phyloP scores from a whole-genome alignment of 2,888 invertebrate genomes.

The Dexiosoma caninum region DNA sequence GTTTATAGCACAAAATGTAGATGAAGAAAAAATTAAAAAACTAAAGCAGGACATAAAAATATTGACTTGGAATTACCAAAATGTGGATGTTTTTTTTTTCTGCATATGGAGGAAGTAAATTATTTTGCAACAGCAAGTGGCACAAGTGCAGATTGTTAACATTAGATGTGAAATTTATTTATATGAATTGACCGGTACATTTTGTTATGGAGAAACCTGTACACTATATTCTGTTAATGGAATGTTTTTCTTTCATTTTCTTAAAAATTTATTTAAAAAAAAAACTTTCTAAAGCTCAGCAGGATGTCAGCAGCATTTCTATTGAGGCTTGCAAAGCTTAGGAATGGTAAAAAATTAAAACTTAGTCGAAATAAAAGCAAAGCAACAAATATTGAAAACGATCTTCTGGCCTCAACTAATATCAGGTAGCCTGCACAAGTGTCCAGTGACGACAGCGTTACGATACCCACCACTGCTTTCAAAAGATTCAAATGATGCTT shows the following conservation, averaged over 20 bases:
- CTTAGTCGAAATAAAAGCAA: background rate
- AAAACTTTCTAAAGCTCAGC: conserved; percentile 53
- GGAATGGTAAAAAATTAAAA: background rate
- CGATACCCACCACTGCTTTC: conserved; percentile 59
- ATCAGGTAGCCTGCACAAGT: conserved; percentile 73
- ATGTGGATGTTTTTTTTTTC: background rate
- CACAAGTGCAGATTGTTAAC: conserved; percentile 75
- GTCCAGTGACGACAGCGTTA: conserved; percentile 71
- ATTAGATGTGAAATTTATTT: conserved; percentile 75
- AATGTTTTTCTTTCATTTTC: conserved; percentile 8
- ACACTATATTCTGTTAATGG: conserved; percentile 36
- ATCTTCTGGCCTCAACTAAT: conserved; percentile 53
- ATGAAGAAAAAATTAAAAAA: background rate
- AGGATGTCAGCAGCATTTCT: conserved; percentile 45
- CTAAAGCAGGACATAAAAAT: background rate
- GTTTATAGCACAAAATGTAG: conserved; percentile 6
- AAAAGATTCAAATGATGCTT: conserved; percentile 22
- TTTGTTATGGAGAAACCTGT: conserved; percentile 23
- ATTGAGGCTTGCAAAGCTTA: conserved; percentile 15
- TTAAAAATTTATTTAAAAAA: conserved; percentile 9
- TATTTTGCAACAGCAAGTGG: conserved; percentile 65
- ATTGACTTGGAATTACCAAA: conserved; percentile 38
- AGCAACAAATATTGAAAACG: conserved; percentile 19
- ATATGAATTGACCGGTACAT: conserved; percentile 72
- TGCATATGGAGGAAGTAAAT: background rate